These are phyloP conservation scores for Eulemur macaco DNA, from an alignment of 2,113 vertebrate genomes.

Conservation along the genomic window DNA sequence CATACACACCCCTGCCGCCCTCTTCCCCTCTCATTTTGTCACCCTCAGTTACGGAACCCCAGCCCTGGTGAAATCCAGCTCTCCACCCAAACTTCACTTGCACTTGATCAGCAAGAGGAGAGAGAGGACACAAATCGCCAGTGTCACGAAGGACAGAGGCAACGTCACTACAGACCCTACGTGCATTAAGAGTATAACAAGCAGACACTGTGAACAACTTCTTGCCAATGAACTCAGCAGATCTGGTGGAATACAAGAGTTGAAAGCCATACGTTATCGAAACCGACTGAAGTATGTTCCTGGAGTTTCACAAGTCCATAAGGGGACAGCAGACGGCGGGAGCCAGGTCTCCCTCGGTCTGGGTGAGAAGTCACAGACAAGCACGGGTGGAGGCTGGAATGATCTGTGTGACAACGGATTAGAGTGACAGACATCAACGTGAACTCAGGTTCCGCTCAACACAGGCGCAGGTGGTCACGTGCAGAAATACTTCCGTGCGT, in stretches of 20 bases:
- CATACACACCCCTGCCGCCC: accelerated
- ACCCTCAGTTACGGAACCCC: not conserved
- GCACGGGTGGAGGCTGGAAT: not conserved
- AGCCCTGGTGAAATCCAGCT: not conserved
- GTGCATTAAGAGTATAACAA: not conserved
- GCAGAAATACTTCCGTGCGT: not conserved
- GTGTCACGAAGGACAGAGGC: not conserved
- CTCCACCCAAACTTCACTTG: not conserved
- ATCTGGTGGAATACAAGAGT: not conserved
- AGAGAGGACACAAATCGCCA: not conserved
- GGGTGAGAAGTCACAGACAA: not conserved
- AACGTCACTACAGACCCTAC: not conserved
- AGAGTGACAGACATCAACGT: accelerated
- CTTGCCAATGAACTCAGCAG: not conserved
- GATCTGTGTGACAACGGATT: accelerated
- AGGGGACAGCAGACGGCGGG: not conserved
- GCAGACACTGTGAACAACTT: not conserved
- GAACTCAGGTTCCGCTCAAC: not conserved
- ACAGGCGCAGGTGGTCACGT: not conserved
- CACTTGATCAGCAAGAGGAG: too few species aligned
- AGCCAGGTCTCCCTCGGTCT: not conserved
- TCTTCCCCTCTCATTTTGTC: not conserved
- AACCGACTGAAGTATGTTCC: too few species aligned
- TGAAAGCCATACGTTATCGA: not conserved
- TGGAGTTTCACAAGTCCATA: not conserved